phyloP scores from a whole-genome alignment of 2,797 vertebrate species.

The Phoeniculus purpureus region DNA sequence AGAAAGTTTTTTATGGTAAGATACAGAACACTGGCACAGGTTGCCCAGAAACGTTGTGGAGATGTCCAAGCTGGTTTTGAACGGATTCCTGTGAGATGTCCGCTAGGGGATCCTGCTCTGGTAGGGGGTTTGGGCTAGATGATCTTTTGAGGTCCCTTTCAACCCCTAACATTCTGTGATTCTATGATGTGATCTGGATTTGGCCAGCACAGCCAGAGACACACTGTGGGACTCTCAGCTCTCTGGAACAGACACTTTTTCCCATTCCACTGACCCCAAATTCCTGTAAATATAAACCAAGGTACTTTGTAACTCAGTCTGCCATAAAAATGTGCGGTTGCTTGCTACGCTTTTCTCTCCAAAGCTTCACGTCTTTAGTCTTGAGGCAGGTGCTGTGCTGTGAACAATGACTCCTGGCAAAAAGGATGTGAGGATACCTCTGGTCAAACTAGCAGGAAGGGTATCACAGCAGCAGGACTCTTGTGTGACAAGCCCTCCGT shows the following conservation, averaged over 20 bases:
- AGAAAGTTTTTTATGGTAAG: no score
- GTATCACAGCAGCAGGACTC: not conserved
- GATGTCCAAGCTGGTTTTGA: no score
- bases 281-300: not conserved
- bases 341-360: not conserved
- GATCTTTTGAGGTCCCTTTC: no score
- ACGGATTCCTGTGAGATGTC: no score
- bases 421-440: not conserved
- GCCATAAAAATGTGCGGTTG: rapidly evolving
- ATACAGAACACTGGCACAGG: no score
- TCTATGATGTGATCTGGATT: not conserved
- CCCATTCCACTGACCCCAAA: not conserved
- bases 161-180: no score
- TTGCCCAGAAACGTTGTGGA: no score
- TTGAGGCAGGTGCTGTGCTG: not conserved
- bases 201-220: not conserved
- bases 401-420: not conserved
- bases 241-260: not conserved
- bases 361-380: not conserved
- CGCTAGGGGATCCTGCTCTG: no score
- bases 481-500: rapidly evolving
- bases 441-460: not conserved
- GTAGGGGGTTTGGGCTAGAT: no score
- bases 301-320: not conserved
- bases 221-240: not conserved